These are phyloP conservation scores for Chymomyza fuscimana DNA, from an alignment of 2,888 invertebrate species.

Conservation along the genomic window DNA sequence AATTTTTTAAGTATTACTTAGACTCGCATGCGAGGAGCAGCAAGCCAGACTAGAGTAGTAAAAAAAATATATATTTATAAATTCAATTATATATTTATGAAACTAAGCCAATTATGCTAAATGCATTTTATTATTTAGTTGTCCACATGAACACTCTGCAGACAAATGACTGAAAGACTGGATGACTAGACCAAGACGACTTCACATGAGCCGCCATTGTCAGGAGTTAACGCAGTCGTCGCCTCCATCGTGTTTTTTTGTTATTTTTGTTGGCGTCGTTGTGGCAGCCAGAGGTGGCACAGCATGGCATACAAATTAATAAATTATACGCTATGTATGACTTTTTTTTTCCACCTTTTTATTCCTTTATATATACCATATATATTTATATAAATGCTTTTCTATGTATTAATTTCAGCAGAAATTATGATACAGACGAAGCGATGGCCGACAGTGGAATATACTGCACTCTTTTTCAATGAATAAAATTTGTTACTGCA, in stretches of 20 bases:
- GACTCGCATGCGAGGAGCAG: conserved; percentile 42
- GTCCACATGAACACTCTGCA: conserved; percentile 11
- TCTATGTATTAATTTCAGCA: background rate
- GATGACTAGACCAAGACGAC: conserved; percentile 33
- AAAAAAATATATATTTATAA: conserved; percentile 19
- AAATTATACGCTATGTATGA: conserved; percentile 44
- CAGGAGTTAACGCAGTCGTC: background rate
- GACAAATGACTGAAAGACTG: background rate
- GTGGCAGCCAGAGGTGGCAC: conserved; percentile 12
- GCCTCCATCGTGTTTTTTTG: background rate
- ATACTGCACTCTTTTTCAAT: background rate
- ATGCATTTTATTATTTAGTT: conserved; percentile 65
- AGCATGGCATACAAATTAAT: conserved; percentile 63
- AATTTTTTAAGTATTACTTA: conserved; percentile 63
- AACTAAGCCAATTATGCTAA: conserved; percentile 68
- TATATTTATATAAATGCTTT: background rate
- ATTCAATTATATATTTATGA: conserved; percentile 69
- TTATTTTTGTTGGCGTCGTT: conserved; percentile 4
- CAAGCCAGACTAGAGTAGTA: background rate
- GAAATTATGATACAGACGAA: background rate
- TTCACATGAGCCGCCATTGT: conserved; percentile 30
- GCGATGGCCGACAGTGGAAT: background rate
- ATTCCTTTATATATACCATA: background rate
- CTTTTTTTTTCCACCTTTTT: conserved; percentile 17
- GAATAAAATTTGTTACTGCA: background rate